phyloP scores from a whole-genome alignment of 2,113 vertebrate species.

The Camelus bactrianus region DNA sequence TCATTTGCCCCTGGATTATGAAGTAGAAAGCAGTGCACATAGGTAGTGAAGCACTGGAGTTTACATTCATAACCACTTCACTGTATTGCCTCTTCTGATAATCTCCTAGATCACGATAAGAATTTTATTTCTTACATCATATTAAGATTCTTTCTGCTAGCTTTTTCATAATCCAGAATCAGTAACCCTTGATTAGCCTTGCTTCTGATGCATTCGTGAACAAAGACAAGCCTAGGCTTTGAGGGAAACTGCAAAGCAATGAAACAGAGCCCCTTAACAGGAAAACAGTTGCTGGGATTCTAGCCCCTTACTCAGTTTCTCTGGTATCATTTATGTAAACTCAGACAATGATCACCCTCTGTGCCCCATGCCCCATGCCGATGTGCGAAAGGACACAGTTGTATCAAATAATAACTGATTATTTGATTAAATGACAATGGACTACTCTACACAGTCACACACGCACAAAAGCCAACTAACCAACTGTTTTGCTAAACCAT shows the following conservation, averaged over 20 bases:
- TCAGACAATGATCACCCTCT: neutral
- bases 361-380: neutral
- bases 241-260: neutral
- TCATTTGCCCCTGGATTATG: neutral
- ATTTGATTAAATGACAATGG: neutral
- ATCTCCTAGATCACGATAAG: neutral
- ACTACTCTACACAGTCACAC: neutral
- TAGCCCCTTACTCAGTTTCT: neutral
- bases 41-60: neutral
- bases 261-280: neutral
- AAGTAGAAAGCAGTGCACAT: neutral
- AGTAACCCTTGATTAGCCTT: neutral
- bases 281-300: neutral
- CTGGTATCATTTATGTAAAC: neutral
- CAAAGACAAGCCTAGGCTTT: neutral
- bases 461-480: neutral
- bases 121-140: neutral
- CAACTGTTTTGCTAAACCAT: neutral
- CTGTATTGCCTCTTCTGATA: neutral
- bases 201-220: neutral
- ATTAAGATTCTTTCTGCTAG: neutral
- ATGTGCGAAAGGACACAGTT: neutral
- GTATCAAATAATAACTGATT: neutral
- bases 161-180: neutral
- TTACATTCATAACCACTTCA: neutral